Base-by-base conservation (phyloP, 2,888 invertebrate genomes). In the Nomada lathburiana region DNA sequence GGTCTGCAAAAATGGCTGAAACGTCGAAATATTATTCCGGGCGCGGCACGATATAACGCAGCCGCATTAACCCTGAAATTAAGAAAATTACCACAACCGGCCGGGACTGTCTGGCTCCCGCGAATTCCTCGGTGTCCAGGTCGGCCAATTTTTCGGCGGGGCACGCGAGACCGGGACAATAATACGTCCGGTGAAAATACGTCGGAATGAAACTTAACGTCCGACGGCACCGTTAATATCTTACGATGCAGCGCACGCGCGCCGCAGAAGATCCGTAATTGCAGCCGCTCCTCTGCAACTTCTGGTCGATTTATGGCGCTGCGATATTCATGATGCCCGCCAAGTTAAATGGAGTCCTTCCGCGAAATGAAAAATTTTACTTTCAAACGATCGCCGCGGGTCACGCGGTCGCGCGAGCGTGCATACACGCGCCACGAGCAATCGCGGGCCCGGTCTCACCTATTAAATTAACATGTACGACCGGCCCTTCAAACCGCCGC, bases 1-100 rank as follows among this genome's bases (percentile, higher is more conserved):
- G 20, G 42, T 9, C 20, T 7, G 69, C 80, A 84, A 85, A 88
- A 82, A 70, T 70, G 50, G 76, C 62, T 74, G 70, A 83, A 88
- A 78, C 76, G 78, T 79, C 88, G 80, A 91, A 87, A 89, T 88
- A 89, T 90, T 89, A 89, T 86, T 85, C 82, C 70, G 71, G 52
- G 50, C 7, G 55, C 64, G 57, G 44, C 68, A n/a, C 1, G 52
- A n/a, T 47, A 36, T 44, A 68, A 83, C 63, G 73, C 67, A 53
- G 64, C 76, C 82, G 78, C 78, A 83, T 90, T 83, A 86, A 86
- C 85, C 76, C 76, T 68, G 82, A 84, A 90, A 91, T 90, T 91
- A 90, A 90, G 91, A 83, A 89, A 90, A 90, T 89, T 90, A 90
- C 86, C 76, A 57, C 76, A 57, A 29, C 20, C 80, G 18, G 59